Evolutionary conservation across 2,888 invertebrate species (phyloP), one percentile per base, ranked within the genome.

Genomic region (Drosophila ezoana): DNA sequence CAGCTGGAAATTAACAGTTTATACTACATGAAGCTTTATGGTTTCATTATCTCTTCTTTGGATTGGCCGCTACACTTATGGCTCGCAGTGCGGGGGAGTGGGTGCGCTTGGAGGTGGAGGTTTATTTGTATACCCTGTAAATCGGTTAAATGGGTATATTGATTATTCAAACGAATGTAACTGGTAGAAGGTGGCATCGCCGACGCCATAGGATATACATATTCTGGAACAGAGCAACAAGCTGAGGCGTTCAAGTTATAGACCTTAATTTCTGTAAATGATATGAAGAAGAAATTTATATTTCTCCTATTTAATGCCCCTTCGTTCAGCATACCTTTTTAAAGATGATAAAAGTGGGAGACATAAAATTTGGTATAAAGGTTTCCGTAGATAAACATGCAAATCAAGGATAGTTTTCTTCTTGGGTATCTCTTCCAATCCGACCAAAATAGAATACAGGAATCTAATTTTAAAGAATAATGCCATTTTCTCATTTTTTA

Each of bases 1-100:
- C 67, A 43, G 58, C 66, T 41, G 40, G 32, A 63, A 70, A 77
- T 65, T 62, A 79, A 67, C 57, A 70, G 60, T 71, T 73, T 67
- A 59, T 60, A 76, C 56, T 28, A 53, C 49, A 45, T 47, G 40
- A 32, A 62, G 53, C 52, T 60, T 66, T 63, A 54, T 53, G 56
- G 60, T 60, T 67, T 53, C 62, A 68, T 76, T 77, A 79, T 68
- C 68, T 62, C 35, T 18, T 8, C 37, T 53, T 44, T 78, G 45
- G 62, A 53, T 65, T 76, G 44, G 16, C 23, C 23, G 44, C 35
- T 14, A 20, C 43, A 23, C 20, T 38, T 38, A 43, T 44, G 16
- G 32, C 10, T 28, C 20, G 11, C 11, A 11, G 23, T 44, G 59
- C 11, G 47, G 23, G 28, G 23, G 37, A 20, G 28, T 37, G 48